These are phyloP conservation scores for Pseudoatta argentina DNA, from an alignment of 1,140 invertebrate species.

Conservation along the genomic window DNA sequence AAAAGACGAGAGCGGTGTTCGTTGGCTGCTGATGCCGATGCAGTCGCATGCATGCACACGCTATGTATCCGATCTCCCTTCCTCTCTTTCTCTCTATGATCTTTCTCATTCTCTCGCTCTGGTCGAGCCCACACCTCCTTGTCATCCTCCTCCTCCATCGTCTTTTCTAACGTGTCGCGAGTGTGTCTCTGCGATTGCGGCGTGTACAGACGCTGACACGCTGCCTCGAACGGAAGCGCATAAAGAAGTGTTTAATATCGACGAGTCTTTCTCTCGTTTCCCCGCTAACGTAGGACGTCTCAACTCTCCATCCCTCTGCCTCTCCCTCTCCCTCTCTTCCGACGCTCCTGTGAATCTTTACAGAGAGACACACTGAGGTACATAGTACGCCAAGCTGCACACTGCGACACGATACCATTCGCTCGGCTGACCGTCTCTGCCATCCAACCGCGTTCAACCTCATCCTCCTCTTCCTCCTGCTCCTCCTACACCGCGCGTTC, in stretches of 20 bases:
- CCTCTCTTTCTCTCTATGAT: slow-evolving; percentile 9
- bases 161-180: slow-evolving; percentile 59
- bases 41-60: slow-evolving; percentile 52
- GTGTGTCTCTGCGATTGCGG: slow-evolving; percentile 58
- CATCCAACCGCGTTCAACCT: slow-evolving; percentile 53
- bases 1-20: slow-evolving; percentile 75
- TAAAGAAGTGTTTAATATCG: slow-evolving; percentile 60
- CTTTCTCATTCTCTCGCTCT: neutral
- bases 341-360: slow-evolving; percentile 50
- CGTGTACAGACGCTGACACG: slow-evolving; percentile 55
- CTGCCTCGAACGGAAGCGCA: slow-evolving; percentile 55
- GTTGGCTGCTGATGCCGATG: slow-evolving; percentile 47
- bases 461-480: slow-evolving; percentile 9
- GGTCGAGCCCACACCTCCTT: slow-evolving; percentile 13
- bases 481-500: neutral
- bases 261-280: neutral
- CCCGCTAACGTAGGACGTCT: neutral
- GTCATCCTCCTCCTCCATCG: neutral
- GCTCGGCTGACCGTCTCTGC: slow-evolving; percentile 29
- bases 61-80: slow-evolving; percentile 29
- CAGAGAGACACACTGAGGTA: neutral
- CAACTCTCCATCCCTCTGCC: neutral
- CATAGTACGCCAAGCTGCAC: slow-evolving; percentile 2
- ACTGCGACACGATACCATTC: slow-evolving; percentile 51
- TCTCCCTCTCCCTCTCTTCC: neutral